Conservation (phyloP, 2,113 vertebrate genomes). For the Xiphophorus couchianus region DNA sequence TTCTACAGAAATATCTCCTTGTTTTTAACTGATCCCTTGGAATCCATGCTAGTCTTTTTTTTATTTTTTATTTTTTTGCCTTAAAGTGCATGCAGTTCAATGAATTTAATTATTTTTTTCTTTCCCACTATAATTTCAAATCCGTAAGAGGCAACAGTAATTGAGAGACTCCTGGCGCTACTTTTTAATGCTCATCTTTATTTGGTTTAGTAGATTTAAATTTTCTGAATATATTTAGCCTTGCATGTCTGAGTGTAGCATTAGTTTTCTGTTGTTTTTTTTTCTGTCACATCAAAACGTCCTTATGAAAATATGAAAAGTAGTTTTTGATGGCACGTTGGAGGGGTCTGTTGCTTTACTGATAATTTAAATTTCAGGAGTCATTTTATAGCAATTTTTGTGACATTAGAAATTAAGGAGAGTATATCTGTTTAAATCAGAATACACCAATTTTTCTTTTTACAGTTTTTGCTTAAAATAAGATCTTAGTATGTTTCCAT, state of each 20-base stretch:
- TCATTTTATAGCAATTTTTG: neutral
- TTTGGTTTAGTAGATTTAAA: neutral
- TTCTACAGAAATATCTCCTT: slow-evolving; percentile 75
- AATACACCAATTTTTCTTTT: neutral
- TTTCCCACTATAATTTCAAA: no score
- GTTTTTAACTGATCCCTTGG: neutral
- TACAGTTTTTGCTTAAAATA: neutral
- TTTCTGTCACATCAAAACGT: neutral
- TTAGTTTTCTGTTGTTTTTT: neutral
- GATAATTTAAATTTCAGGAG: neutral
- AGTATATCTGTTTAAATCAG: neutral
- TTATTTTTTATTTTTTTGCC: neutral
- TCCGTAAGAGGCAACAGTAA: no score
- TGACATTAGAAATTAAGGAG: neutral
- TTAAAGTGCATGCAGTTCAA: slow-evolving; percentile 39
- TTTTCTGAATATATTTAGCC: neutral
- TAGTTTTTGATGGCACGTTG: neutral
- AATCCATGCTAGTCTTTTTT: neutral
- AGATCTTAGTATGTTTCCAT: no score
- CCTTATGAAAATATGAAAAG: neutral
- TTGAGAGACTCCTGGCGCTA: no score
- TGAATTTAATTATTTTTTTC: no score
- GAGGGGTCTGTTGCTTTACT: neutral
- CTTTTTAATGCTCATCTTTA: neutral
- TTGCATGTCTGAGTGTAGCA: neutral